Conservation (phyloP, 2,113 vertebrate species). For the Anoplopoma fimbria region DNA sequence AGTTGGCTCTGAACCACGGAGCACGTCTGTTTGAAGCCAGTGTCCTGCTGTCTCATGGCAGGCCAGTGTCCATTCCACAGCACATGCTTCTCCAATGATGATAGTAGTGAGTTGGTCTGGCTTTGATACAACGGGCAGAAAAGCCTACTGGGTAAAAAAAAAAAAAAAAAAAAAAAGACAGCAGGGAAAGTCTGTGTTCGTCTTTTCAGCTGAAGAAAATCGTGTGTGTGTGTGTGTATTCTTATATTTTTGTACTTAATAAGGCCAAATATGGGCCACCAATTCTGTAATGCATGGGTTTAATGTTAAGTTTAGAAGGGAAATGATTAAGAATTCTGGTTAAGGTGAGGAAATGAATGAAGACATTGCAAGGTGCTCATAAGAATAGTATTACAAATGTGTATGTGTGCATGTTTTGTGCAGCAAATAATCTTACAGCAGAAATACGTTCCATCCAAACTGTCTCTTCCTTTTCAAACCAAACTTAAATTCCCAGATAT, state of each 20-base stretch:
- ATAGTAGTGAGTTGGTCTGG: constrained; percentile 19
- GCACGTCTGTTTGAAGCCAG: constrained; percentile 21
- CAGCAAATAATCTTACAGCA: background rate
- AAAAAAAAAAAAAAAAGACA: background rate
- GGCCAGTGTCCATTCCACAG: constrained; percentile 33
- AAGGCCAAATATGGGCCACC: constrained; percentile 12
- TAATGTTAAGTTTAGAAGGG: constrained; percentile 8
- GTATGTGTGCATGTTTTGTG: background rate
- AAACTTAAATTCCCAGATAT: background rate
- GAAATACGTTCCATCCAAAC: background rate
- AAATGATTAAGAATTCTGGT: background rate
- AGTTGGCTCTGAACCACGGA: constrained; percentile 21
- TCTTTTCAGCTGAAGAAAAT: too few species aligned
- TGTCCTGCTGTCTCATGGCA: constrained; percentile 32
- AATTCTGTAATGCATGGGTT: background rate
- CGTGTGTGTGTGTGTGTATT: background rate
- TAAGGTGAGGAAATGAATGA: background rate
- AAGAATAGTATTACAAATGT: background rate
- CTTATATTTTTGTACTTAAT: background rate
- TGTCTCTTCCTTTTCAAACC: background rate
- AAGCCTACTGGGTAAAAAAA: background rate
- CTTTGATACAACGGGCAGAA: constrained; percentile 21
- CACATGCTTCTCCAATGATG: constrained; percentile 63
- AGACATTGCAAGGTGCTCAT: background rate
- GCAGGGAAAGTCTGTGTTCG: background rate